Base-by-base conservation (phyloP, 2,113 vertebrate species). In the Microtus pennsylvanicus region DNA sequence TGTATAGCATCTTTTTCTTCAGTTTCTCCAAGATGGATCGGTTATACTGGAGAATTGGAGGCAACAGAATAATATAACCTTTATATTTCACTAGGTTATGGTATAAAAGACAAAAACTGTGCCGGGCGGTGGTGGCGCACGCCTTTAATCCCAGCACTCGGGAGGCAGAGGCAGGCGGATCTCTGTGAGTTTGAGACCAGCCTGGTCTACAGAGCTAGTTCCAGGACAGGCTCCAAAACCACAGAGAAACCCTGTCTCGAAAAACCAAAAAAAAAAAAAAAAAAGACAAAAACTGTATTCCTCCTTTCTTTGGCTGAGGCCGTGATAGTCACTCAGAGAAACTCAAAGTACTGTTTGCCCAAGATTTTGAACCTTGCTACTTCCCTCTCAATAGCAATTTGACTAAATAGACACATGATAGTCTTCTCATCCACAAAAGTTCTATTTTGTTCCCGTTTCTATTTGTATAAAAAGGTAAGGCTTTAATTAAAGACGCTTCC, bases 51-150 rank as follows among this genome's bases (percentile, higher is more conserved):
- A 50, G 55, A 93, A 88, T 81, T 5, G 28, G 22, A 95, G 24
- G 74, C 65, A 89, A 69, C n/a, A 70, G 3, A 94, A 55, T 76
- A 87, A 89, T 30, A 33, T 4, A 78, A 69, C 47, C 63, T 93
- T 87, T 92, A 10, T 87, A 93, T 91, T 93, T 95, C 65, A 94
- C 45, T 77, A 77, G n/a, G 86, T 70, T 77, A 89, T 65, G 81
- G 10, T 33, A 45, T 87, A 14, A 92, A 78, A 52, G 61, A 65
- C 52, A 93, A 95, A 97, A 91, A 47, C 14, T 3, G 6, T 47
- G n/a, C n/a, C n/a, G n/a, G n/a, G n/a, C n/a, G n/a, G n/a, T n/a
- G n/a, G n/a, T n/a, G n/a, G n/a, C n/a, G n/a, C n/a, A n/a, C n/a
- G n/a, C n/a, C n/a, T n/a, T n/a, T n/a, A n/a, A n/a, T n/a, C n/a